Base-by-base conservation (phyloP, 2,113 vertebrate genomes). In the Ophiodon elongatus region DNA sequence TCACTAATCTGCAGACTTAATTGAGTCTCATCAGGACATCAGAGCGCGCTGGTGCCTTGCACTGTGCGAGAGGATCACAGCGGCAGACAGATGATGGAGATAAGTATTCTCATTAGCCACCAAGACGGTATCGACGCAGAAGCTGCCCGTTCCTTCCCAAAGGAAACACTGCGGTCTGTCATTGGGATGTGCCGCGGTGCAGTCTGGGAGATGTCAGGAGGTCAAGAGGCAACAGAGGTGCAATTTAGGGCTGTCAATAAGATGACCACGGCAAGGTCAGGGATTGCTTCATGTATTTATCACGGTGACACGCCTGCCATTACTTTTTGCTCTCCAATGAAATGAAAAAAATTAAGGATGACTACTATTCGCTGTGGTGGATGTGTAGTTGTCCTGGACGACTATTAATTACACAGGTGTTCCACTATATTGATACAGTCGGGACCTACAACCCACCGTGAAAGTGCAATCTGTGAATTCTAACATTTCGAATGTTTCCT, bases 11-110 rank as follows among this genome's bases (percentile, higher is more conserved):
- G 74, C 74, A 76, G 93, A 80, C 87, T 90, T 95, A 93, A 95
- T 94, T 91, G 92, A 79, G 90, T 85, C 91, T 92, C 89, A 82
- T 91, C 93, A 92, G 91, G 88, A 91, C 87, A 80, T 87, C 64
- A 66, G 73, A 82, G 85, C 62, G 56, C 4, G 11, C 83, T 54
- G 11, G 79, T 59, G 63, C 25, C 60, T 45, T 45, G 70, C 81
- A 33, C 78, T 52, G 47, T 71, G 82, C 73, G 89, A 89, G 81
- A 75, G 84, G 79, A 88, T 82, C 91, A 86, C 74, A 74, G 89
- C 45, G 35, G 35, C 70, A 76, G 79, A 82, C 79, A 85, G 86
- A 93, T 88, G 89, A 93, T 84, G 77, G 79, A 78, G 89, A 89
- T 91, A 89, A 93, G 85, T 86, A 84, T 76, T 88, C 82, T 88